Evolutionary conservation across 37 sponge, comb jelly and placozoan species (phyloP).

Genomic region (Ephydatia muelleri): DNA sequence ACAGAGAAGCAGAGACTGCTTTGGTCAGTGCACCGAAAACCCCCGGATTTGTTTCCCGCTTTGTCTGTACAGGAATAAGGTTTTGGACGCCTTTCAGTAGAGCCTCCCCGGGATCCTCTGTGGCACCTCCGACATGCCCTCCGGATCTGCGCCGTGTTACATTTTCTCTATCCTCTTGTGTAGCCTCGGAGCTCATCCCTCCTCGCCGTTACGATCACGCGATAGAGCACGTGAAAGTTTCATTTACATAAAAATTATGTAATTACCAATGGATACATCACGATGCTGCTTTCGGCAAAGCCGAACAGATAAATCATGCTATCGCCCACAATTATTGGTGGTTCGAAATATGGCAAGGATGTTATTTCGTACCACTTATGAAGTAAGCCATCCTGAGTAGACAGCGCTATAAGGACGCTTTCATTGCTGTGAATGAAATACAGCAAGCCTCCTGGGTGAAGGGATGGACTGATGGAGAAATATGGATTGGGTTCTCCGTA

Average conservation of each 20-base stretch:
- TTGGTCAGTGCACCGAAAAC: no score
- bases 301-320: conserved; percentile 20
- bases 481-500: conserved; percentile 3
- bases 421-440: conserved; percentile 29
- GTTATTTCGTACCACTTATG: not conserved
- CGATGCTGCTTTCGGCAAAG: not conserved
- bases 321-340: conserved; percentile 29
- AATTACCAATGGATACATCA: not conserved
- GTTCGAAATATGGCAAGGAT: not conserved
- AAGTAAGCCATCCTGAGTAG: conserved; percentile 6
- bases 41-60: no score
- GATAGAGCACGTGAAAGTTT: no score
- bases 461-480: conserved; percentile 2
- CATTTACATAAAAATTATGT: not conserved
- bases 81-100: no score
- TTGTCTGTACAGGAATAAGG: no score
- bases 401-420: not conserved
- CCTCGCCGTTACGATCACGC: no score
- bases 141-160: no score
- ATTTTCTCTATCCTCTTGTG: no score
- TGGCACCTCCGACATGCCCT: no score
- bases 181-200: no score
- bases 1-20: no score
- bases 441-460: conserved; percentile 10
- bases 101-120: no score